Evolutionary conservation across 2,797 vertebrate species (phyloP).

Genomic region (Coracias cyanogaster): DNA sequence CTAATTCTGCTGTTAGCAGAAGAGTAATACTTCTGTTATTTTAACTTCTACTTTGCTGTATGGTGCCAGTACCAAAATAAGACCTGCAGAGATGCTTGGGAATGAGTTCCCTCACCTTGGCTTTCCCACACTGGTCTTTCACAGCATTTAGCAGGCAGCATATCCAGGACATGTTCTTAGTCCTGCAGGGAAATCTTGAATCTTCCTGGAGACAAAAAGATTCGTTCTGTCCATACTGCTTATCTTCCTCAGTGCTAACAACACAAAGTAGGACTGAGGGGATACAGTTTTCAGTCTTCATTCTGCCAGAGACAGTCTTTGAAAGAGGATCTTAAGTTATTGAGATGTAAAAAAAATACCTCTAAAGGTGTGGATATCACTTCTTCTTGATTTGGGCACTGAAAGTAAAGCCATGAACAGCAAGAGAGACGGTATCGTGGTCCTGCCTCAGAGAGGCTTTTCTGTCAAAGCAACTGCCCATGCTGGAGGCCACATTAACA

Average conservation of each 20-base stretch:
- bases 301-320: background rate
- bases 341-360: background rate
- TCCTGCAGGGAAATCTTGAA: background rate
- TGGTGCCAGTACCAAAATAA: background rate
- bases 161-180: background rate
- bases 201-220: background rate
- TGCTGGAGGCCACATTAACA: accelerated
- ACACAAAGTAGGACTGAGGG: background rate
- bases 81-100: background rate
- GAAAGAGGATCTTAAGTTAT: background rate
- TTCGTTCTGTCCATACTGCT: background rate
- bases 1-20: background rate
- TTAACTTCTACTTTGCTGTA: background rate
- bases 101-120: background rate
- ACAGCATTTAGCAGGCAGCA: background rate
- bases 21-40: background rate
- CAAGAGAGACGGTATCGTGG: background rate
- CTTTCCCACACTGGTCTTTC: background rate
- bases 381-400: background rate
- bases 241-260: background rate
- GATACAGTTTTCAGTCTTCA: background rate
- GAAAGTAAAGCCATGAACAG: background rate
- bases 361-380: background rate
- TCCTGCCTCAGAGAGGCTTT: background rate
- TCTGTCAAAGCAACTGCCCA: background rate